Conservation (phyloP, 2,888 invertebrate species). For the Rapana venosa region DNA sequence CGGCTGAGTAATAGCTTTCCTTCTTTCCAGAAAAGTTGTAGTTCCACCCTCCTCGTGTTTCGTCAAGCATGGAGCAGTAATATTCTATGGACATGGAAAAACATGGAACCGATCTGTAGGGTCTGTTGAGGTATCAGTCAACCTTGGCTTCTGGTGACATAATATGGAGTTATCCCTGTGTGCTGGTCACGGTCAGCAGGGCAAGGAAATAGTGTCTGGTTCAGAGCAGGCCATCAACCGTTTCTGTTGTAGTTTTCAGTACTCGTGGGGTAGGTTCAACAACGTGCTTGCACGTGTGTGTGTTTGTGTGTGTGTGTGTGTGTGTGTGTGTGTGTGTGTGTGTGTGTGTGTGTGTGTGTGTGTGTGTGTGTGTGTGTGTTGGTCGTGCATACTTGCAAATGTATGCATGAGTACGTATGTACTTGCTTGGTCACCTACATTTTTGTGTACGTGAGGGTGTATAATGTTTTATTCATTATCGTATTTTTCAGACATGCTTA, state of each 20-base stretch:
- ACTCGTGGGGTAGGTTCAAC: neutral
- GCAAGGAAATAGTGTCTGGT: neutral
- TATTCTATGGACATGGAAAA: too few relatives aligned
- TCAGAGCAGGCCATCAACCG: neutral
- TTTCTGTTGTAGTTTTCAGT: neutral
- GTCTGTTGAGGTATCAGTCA: too few relatives aligned
- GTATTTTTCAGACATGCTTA: neutral
- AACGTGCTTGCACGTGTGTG: neutral
- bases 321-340: conserved; percentile 18
- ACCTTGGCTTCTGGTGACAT: too few relatives aligned
- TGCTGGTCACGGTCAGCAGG: neutral
- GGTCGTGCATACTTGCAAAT: too few relatives aligned
- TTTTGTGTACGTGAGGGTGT: neutral
- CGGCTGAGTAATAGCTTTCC: too few relatives aligned
- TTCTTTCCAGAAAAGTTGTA: too few relatives aligned
- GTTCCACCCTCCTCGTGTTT: too few relatives aligned
- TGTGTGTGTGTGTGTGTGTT: neutral
- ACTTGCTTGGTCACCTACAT: neutral
- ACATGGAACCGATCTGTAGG: too few relatives aligned
- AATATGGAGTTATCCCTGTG: too few relatives aligned
- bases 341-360: neutral
- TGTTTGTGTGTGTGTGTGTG: conserved; percentile 15
- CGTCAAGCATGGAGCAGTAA: too few relatives aligned
- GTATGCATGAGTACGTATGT: too few relatives aligned
- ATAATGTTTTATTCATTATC: neutral